phyloP scores from a whole-genome alignment of 2,888 invertebrate genomes.

The Synanthedon formicaeformis region DNA sequence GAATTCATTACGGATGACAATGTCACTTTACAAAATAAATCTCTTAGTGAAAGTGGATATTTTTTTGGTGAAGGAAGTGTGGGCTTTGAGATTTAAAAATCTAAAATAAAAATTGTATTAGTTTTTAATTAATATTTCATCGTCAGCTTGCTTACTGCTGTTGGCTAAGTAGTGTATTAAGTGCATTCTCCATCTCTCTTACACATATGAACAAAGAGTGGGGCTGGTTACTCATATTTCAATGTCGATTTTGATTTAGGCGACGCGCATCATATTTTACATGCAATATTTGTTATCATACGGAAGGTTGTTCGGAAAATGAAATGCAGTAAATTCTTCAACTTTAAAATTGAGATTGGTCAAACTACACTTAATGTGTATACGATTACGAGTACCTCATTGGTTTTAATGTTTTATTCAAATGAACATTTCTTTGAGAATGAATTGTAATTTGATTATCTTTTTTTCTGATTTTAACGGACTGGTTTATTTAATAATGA shows the following conservation, averaged over 20 bases:
- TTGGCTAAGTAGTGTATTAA: background rate
- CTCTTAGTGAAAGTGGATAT: too few species aligned
- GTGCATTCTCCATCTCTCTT: conserved; percentile 15
- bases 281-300: background rate
- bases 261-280: conserved; percentile 21
- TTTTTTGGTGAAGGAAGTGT: too few species aligned
- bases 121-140: too few species aligned
- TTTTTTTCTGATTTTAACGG: background rate
- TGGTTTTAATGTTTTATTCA: background rate
- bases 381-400: too few species aligned
- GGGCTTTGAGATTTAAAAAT: too few species aligned
- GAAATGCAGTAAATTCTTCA: too few species aligned
- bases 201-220: conserved; percentile 14
- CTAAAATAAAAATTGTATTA: too few species aligned
- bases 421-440: background rate
- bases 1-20: too few species aligned
- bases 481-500: background rate
- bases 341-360: too few species aligned
- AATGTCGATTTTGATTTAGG: conserved; percentile 40
- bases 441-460: background rate
- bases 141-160: too few species aligned
- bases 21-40: too few species aligned
- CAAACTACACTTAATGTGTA: too few species aligned
- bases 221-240: conserved; percentile 33
- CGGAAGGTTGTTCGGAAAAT: background rate